Evolutionary conservation across 1,140 invertebrate species (phyloP), one percentile per base, ranked within the genome.

Genomic region (Calephelis virginiensis): DNA sequence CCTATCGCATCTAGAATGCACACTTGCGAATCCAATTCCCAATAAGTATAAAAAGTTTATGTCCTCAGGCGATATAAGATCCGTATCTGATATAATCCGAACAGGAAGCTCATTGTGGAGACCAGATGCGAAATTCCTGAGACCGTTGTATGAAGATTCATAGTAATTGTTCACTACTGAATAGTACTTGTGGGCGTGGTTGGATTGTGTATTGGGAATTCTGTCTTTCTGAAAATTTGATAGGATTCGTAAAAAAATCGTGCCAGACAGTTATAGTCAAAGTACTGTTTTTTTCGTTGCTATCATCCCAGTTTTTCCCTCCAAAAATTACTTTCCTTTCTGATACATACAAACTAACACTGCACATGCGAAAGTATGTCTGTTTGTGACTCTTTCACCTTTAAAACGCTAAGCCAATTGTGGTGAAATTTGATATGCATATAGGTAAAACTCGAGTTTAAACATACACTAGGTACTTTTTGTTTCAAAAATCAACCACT

Each of bases 81-180:
- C 74, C 76, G 80, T 83, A 83, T 89, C 84, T 84, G 65, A 67
- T 89, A 89, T 89, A 89, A 89, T 86, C 85, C 86, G 81, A 78
- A 91, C 89, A 91, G 89, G 89, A 91, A 91, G 74, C 69, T 78
- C 74, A 81, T 91, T 91, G 89, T 91, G 62, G 75, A 71, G 67
- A 74, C 78, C 86, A 91, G 89, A 91, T 91, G 89, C 86, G 86
- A 89, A 91, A 91, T 89, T 85, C 89, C 85, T 75, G 59, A 69
- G 69, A 71, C 67, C 67, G 75, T 81, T 78, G 73, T 76, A 73
- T 64, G 71, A 69, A 62, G 64, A 69, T 70, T 69, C 68, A 67
- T 70, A 37, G 64, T 72, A 72, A 73, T 80, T 80, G 77, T 80
- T 73, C 61, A 50, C 64, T 7, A 61, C 47, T 71, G 66, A 78